Evolutionary conservation across 1,140 invertebrate species (phyloP), one percentile per base, ranked within the genome.

Genomic region (Nylanderia fulva): DNA sequence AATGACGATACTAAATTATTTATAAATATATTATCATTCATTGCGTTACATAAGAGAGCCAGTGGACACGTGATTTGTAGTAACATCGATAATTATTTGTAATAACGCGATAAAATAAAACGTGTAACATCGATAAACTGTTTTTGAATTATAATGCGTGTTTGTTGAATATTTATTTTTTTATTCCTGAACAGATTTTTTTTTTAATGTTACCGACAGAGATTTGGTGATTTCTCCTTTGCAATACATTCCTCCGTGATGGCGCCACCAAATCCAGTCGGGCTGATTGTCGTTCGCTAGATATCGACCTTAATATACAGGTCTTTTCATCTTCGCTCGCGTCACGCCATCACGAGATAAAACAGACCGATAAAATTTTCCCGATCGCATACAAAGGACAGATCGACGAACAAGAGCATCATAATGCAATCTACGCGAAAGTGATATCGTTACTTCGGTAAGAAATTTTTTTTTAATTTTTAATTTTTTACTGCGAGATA

Each of bases 261-360:
- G 92, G 93, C 92, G 93, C 93, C 92, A 94, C 91, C 66, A 80
- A 92, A 92, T 88, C 88, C 82, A 77, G 15, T 33, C 15, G 24
- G 24, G 15, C 9, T 4, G 52, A 33, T 27, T 48, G 42, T 48
- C 15, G 18, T 5, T 21, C 21, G 27, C 45, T 21, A 58, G 36
- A 66, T 90, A 90, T 90, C 88, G 88, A 90, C 79, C 80, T 58
- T 9, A n/a, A n/a, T 13, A 5, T 79, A 66, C 87, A 60, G 64
- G 80, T 33, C 52, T 45, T 56, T 79, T 74, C 60, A 63, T 13
- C 52, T 84, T 84, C 33, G 11, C 56, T 18, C 80, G 66, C 77
- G 69, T 15, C n/a, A n/a, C n/a, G 29, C 79, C 36, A 54, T 68
- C 76, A 33, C 24, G 48, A 33, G 2, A 56, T 29, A 69, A 56